A percentile compares a stretch with the other conserved stretches of the same genome.
phyloP scores from a whole-genome alignment of 2,113 vertebrate species.

The Vicugna pacos region DNA sequence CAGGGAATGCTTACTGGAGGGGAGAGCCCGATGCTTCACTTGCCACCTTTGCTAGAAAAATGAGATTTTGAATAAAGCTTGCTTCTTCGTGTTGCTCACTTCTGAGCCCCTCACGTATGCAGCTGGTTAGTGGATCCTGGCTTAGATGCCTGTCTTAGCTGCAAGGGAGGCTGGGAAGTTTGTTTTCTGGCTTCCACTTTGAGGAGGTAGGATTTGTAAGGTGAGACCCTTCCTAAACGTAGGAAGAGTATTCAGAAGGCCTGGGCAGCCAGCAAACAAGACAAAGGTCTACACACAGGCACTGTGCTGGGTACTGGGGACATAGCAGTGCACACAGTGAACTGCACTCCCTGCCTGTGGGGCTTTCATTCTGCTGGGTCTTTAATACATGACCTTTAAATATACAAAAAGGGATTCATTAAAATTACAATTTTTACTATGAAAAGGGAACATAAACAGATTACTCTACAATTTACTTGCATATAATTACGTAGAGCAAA shows the following conservation, averaged over 20 bases:
- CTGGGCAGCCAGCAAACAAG: not conserved
- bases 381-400: not conserved
- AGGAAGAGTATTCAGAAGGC: not conserved
- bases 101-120: not conserved
- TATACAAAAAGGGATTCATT: not conserved
- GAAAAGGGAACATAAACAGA: constrained; percentile 8
- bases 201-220: not conserved
- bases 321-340: fast-evolving
- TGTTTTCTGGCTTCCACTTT: not conserved
- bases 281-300: not conserved
- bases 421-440: not conserved
- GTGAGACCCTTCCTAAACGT: not conserved
- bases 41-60: not conserved
- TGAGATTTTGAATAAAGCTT: not conserved
- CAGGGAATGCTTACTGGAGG: not conserved
- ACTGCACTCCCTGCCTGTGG: not conserved
- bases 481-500: not conserved
- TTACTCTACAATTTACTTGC: not conserved
- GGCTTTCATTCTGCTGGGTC: not conserved
- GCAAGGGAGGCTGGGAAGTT: not conserved
- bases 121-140: not conserved
- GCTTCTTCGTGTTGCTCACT: not conserved
- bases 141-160: not conserved
- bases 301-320: too few relatives aligned
- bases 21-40: not conserved